A percentile compares a stretch with the other conserved stretches of the same genome.
phyloP scores from a whole-genome alignment of 2,113 vertebrate species.

The Pristiophorus japonicus region DNA sequence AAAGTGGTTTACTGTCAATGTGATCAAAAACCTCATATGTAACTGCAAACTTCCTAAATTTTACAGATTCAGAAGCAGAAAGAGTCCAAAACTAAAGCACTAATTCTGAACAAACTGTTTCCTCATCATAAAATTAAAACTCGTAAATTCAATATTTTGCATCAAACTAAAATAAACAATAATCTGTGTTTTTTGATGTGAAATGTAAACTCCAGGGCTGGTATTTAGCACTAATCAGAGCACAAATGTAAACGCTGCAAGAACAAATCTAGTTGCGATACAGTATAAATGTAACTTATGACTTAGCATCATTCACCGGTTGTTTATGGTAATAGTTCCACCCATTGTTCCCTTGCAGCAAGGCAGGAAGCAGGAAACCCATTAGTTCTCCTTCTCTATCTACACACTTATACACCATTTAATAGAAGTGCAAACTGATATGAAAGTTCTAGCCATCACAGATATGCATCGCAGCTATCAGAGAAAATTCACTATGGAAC shows the following conservation, averaged over 20 bases:
- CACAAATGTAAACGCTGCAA: background rate
- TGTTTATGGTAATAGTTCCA: background rate
- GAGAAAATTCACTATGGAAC: background rate
- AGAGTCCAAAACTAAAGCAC: background rate
- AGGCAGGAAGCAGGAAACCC: conserved; percentile 27
- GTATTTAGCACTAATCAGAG: background rate
- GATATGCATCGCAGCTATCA: background rate
- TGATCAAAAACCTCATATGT: background rate
- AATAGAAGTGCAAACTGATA: conserved; percentile 4
- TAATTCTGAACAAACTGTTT: background rate
- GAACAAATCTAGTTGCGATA: background rate
- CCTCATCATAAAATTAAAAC: background rate
- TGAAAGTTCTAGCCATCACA: background rate
- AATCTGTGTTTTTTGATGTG: background rate
- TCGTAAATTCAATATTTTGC: background rate
- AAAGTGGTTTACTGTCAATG: too few species aligned
- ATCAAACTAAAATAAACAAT: background rate
- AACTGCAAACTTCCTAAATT: conserved; percentile 1
- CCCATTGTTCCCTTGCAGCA: conserved; percentile 31
- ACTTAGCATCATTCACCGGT: background rate
- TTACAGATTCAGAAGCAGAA: background rate
- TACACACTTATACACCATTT: background rate
- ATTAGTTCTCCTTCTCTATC: conserved; percentile 25
- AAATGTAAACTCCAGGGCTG: background rate
- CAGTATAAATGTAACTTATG: background rate